Evolutionary conservation across 2,113 vertebrate genomes (phyloP), one percentile per base, ranked within the genome.

Genomic region (Xenopus tropicalis): DNA sequence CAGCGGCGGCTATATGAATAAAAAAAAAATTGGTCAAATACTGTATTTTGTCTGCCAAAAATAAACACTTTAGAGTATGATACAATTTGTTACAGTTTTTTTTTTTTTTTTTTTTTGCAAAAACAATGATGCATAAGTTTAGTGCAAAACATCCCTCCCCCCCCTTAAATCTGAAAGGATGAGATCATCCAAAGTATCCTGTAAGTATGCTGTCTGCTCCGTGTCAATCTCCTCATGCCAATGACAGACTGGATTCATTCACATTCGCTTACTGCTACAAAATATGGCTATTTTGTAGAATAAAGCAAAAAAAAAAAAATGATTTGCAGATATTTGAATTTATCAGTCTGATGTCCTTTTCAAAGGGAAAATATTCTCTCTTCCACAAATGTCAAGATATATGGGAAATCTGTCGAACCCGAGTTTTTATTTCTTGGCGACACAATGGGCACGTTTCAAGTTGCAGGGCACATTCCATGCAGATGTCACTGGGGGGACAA

Each of bases 401-500:
- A 74, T 99, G 96, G 74, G 96, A 94, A 82, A 99, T 98, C 85
- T 96, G 95, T 94, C 96, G 95, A 88, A 98, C 94, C 71, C 97
- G 89, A 37, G 92, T 96, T 81, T 97, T 94, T 88, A 99, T 99
- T 87, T 98, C 96, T 86, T 98, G 94, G 80, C 97, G 96, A 89
- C 97, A 99, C 88, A 99, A 89, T 14, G 97, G 97, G 88, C 97
- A 99, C 80, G 94, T 98, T 90, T 99, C 97, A 86, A 98, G 90
- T 80, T 98, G 97, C 95, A 98, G 97, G 94, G 97, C 97, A 97
- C 97, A 99, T 86, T 96, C 94, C 97, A 99, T 99, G 88, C 97
- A 99, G 86, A 99, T 93, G 85, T 97, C 96, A 78, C 97, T 99
- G 20, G 42, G 57, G 37, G 20, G 9, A 69, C 14, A 37, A 42